phyloP scores from a whole-genome alignment of 2,113 vertebrate species.

The Xenotilapia caudafasciata region DNA sequence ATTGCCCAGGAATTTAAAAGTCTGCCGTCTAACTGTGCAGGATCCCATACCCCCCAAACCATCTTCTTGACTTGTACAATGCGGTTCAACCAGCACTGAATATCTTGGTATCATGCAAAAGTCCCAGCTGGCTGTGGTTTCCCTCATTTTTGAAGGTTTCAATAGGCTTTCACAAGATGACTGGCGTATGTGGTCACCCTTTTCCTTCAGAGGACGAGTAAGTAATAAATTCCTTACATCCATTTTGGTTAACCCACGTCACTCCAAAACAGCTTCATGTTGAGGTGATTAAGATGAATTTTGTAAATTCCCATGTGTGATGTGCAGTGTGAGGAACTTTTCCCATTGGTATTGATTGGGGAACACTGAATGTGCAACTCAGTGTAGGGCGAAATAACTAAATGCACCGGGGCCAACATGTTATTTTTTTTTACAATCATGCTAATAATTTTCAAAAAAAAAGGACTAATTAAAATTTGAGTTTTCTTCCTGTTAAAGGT shows the following conservation, averaged over 20 bases:
- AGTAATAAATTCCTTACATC: slow-evolving; percentile 5
- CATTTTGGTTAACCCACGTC: background rate
- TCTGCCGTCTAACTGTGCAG: background rate
- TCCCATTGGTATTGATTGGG: background rate
- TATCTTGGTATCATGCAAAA: background rate
- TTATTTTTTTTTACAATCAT: background rate
- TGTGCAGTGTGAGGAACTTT: background rate
- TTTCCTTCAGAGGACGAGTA: background rate
- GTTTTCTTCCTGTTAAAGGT: background rate
- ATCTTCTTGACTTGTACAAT: background rate
- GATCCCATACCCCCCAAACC: background rate
- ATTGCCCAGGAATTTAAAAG: background rate
- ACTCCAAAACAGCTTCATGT: background rate
- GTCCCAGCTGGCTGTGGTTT: background rate
- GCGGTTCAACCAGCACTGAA: background rate
- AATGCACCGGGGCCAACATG: background rate
- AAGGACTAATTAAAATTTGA: background rate
- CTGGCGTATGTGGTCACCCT: background rate
- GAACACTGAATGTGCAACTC: background rate
- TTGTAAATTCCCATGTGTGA: background rate
- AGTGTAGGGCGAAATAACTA: background rate
- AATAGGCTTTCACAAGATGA: background rate
- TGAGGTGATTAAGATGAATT: background rate
- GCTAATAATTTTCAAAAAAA: background rate
- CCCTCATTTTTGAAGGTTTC: background rate